These are phyloP conservation scores for Agrotis segetum DNA, from an alignment of 2,888 invertebrate species.

Conservation along the genomic window DNA sequence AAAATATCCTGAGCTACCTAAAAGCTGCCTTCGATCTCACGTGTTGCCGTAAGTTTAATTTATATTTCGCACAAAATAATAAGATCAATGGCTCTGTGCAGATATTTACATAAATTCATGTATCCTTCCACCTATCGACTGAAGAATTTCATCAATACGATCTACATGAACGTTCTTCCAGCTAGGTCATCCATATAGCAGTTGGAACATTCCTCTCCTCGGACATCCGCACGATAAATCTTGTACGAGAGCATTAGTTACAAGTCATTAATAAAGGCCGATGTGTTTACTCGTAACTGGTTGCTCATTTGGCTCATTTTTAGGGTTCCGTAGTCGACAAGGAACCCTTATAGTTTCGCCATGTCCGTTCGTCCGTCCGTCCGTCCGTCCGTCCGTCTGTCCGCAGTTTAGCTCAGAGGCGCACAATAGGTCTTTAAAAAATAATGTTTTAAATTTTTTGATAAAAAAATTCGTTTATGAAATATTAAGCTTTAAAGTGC, in stretches of 20 bases:
- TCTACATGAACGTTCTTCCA: constrained; percentile 11
- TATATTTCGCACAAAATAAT: neutral
- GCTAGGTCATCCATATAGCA: constrained; percentile 19
- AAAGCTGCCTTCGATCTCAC: neutral
- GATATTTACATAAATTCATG: neutral
- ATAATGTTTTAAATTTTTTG: too few species aligned
- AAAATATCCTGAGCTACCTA: too few species aligned
- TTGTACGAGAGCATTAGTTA: constrained; percentile 56
- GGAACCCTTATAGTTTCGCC: too few species aligned
- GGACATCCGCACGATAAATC: constrained; percentile 53
- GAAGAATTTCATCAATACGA: constrained; percentile 26
- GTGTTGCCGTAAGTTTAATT: neutral
- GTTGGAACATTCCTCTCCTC: constrained; percentile 9
- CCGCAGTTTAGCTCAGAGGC: too few species aligned
- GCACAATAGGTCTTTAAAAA: too few species aligned
- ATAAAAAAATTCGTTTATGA: too few species aligned
- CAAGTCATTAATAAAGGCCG: constrained; percentile 57
- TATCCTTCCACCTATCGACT: neutral
- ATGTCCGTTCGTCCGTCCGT: too few species aligned
- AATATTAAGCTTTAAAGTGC: too few species aligned
- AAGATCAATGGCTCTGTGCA: too few species aligned
- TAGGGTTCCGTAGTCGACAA: too few species aligned
- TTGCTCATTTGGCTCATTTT: constrained; percentile 37
- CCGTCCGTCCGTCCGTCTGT: too few species aligned
- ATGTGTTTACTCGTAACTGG: constrained; percentile 56